Conservation (phyloP, 2,797 vertebrate species). For the Lates japonicus region DNA sequence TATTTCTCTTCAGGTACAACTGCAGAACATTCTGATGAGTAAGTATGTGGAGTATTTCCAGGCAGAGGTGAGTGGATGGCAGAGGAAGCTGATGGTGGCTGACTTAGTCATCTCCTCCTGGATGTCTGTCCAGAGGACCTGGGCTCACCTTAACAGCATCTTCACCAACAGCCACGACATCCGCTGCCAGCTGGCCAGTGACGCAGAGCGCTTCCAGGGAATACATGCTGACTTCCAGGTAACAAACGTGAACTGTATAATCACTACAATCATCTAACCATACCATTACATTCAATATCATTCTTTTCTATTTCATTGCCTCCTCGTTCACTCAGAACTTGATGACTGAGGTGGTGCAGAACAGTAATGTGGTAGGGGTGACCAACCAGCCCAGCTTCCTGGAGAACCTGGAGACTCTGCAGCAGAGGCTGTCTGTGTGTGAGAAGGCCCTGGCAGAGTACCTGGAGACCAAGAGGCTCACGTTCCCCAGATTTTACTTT, state of each 20-base stretch:
- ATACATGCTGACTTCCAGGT: slow-evolving; percentile 88
- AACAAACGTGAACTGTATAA: background rate
- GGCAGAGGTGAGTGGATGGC: slow-evolving; percentile 89
- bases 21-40: slow-evolving; percentile 91
- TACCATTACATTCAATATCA: background rate
- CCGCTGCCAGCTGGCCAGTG: slow-evolving; percentile 88
- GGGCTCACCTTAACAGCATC: slow-evolving; percentile 91
- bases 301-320: background rate
- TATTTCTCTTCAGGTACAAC: slow-evolving; percentile 79
- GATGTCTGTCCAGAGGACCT: slow-evolving; percentile 90
- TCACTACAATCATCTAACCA: background rate
- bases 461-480: slow-evolving; percentile 85
- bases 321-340: slow-evolving; percentile 68
- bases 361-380: slow-evolving; percentile 85
- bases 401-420: slow-evolving; percentile 85
- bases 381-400: slow-evolving; percentile 84
- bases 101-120: slow-evolving; percentile 89
- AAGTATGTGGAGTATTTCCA: slow-evolving; percentile 91
- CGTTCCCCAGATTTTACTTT: slow-evolving; percentile 86
- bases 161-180: slow-evolving; percentile 91
- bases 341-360: slow-evolving; percentile 82
- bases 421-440: slow-evolving; percentile 86
- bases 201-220: slow-evolving; percentile 86
- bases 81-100: slow-evolving; percentile 88
- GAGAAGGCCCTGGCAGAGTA: slow-evolving; percentile 87